phyloP scores from a whole-genome alignment of 2,113 vertebrate species.

The cattle (Bos taurus) region DNA sequence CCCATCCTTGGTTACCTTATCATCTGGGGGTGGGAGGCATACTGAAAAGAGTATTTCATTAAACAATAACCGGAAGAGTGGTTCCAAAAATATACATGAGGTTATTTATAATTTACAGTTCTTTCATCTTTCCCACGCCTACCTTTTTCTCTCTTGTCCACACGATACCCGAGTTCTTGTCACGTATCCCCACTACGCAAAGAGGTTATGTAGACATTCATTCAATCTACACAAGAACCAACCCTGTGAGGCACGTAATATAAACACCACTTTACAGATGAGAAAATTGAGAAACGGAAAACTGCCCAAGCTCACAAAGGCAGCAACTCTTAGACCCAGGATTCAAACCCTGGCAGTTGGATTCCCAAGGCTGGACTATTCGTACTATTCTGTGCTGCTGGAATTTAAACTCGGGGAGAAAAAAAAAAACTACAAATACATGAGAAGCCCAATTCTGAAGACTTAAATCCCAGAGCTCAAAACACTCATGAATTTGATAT shows the following conservation, averaged over 20 bases:
- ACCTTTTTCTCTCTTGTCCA: not conserved
- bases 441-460: conserved; percentile 26
- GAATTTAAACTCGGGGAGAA: not conserved
- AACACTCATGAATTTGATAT: conserved; percentile 74
- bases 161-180: not conserved
- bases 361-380: not conserved
- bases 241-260: not conserved
- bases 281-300: conserved; percentile 13
- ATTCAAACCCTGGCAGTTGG: not conserved
- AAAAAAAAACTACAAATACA: not conserved
- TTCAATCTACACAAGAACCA: not conserved
- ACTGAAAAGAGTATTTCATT: not conserved
- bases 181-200: not conserved
- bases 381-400: not conserved
- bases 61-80: not conserved
- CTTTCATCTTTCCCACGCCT: not conserved
- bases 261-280: not conserved
- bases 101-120: not conserved
- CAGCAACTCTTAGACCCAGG: not conserved
- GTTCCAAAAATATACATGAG: not conserved
- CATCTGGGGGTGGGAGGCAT: not conserved
- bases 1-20: not conserved
- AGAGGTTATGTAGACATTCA: not conserved
- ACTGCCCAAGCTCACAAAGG: not conserved
- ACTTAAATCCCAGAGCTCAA: conserved; percentile 63